Percentiles rank a stretch among this genome's conserved stretches.
Evolutionary conservation across 2,113 vertebrate species (phyloP).

Genomic region (Triplophysa rosa): DNA sequence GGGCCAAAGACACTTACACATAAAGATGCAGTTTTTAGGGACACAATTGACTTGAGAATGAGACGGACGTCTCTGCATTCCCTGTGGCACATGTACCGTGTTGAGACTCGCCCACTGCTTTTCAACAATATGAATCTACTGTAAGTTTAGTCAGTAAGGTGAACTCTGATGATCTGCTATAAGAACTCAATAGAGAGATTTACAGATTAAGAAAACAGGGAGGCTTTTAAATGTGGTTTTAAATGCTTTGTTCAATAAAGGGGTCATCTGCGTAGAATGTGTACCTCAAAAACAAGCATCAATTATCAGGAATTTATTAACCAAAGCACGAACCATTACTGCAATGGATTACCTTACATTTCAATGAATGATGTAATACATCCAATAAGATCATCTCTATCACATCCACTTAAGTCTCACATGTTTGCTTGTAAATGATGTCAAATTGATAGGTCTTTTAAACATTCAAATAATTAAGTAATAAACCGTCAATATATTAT

Average conservation of each 20-base stretch:
- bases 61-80: neutral
- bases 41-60: constrained; percentile 4
- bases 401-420: too few species aligned
- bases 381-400: too few species aligned
- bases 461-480: too few species aligned
- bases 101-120: constrained; percentile 28
- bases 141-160: neutral
- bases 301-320: neutral
- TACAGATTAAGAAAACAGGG: neutral
- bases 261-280: neutral
- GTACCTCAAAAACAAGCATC: neutral
- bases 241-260: neutral
- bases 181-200: constrained; percentile 1
- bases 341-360: too few species aligned
- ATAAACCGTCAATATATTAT: too few species aligned
- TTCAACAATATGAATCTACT: neutral
- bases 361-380: too few species aligned
- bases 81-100: constrained; percentile 15
- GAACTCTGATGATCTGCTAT: neutral
- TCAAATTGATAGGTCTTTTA: too few species aligned
- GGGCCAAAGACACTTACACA: neutral
- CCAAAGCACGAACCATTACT: too few species aligned
- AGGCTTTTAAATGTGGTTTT: neutral
- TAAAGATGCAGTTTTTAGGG: constrained; percentile 16
- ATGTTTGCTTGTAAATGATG: too few species aligned